Percentiles rank a stretch among this genome's conserved stretches.
Conservation (phyloP, 2,888 invertebrate genomes). For the Panopea generosa region DNA sequence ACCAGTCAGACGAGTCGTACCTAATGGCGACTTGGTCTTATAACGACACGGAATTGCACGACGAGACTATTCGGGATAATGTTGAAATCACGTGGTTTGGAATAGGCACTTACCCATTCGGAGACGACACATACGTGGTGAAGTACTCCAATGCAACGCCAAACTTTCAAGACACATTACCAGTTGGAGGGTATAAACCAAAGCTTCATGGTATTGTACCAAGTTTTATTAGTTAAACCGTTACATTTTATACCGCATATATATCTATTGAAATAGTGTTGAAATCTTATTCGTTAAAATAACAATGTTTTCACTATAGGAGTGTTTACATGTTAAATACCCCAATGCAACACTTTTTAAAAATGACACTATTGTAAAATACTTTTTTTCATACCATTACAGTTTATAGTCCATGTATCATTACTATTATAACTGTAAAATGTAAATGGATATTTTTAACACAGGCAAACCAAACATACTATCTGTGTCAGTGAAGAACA, state of each 20-base stretch:
- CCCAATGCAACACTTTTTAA: too few relatives aligned
- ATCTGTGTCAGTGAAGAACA: conserved; percentile 36
- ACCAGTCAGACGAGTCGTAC: neutral
- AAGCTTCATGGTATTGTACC: neutral
- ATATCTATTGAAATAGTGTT: too few relatives aligned
- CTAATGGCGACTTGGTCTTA: conserved; percentile 3
- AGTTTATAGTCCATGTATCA: too few relatives aligned
- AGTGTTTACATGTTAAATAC: too few relatives aligned
- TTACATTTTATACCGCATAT: too few relatives aligned
- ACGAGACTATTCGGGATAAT: neutral
- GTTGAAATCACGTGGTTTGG: conserved; percentile 28
- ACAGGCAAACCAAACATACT: conserved; percentile 47
- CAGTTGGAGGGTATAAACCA: neutral
- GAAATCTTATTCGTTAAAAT: too few relatives aligned
- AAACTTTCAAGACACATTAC: neutral
- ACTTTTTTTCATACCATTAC: too few relatives aligned
- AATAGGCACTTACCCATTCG: conserved; percentile 61
- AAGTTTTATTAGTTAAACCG: too few relatives aligned
- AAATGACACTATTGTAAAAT: too few relatives aligned
- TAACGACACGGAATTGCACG: conserved; percentile 1
- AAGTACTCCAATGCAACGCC: neutral
- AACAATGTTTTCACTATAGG: too few relatives aligned
- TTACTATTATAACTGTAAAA: too few relatives aligned
- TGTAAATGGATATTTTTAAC: too few relatives aligned
- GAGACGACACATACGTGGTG: conserved; percentile 23